These are phyloP conservation scores for Gadus macrocephalus DNA, from an alignment of 2,113 vertebrate species.

Conservation along the genomic window DNA sequence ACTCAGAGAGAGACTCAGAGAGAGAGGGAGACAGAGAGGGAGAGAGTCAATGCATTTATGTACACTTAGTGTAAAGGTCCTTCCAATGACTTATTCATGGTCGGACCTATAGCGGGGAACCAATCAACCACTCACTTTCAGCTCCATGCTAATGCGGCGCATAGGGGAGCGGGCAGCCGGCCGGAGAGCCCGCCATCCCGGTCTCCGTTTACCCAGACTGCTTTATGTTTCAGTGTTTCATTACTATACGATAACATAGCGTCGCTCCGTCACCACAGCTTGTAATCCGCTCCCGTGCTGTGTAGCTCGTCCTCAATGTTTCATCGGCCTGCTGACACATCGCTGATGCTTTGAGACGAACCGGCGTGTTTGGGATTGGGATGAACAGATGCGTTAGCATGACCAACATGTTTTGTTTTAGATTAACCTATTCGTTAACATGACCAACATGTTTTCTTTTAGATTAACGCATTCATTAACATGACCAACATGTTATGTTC, in stretches of 20 bases:
- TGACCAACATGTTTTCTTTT: no score
- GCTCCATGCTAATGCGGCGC: constrained; percentile 25
- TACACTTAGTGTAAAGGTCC: constrained; percentile 42
- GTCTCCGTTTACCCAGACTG: constrained; percentile 54
- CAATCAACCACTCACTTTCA: constrained; percentile 50
- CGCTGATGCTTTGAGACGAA: no score
- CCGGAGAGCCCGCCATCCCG: constrained; percentile 36
- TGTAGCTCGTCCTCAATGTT: constrained; percentile 5
- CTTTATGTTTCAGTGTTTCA: constrained; percentile 52
- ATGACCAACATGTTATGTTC: no score
- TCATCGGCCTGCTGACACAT: neutral
- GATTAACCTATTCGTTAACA: no score
- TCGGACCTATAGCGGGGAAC: constrained; percentile 18
- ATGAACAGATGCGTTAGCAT: no score
- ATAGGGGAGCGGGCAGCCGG: constrained; percentile 15
- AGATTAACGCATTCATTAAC: no score
- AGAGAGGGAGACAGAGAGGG: neutral
- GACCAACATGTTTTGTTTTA: no score
- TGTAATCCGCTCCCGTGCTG: constrained; percentile 57
- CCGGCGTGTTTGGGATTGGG: no score
- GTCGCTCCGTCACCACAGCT: constrained; percentile 35
- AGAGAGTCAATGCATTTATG: constrained; percentile 30
- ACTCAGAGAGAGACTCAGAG: no score
- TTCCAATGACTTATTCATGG: constrained; percentile 61
- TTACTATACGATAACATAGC: constrained; percentile 60